These are phyloP conservation scores for Camptogramma bilineatum DNA, from an alignment of 2,888 invertebrate species.

Conservation along the genomic window DNA sequence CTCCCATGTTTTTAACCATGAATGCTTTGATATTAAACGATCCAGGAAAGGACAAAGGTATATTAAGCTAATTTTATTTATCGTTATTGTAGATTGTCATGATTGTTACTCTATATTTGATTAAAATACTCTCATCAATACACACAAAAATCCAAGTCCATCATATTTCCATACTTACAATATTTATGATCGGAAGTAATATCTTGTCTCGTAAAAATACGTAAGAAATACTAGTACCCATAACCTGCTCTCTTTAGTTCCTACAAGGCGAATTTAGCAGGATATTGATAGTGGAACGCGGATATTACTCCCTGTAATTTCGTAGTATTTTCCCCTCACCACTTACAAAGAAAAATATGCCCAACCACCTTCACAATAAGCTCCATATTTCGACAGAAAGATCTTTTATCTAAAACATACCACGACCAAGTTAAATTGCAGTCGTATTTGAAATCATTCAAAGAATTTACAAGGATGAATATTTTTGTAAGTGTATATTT, in stretches of 20 bases:
- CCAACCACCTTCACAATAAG: not conserved
- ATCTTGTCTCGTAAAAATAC: not conserved
- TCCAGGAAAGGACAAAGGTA: too few species aligned
- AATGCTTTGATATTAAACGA: too few species aligned
- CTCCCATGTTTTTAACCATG: too few species aligned
- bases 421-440: constrained; percentile 20
- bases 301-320: constrained; percentile 12
- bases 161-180: not conserved
- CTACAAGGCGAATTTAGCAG: constrained; percentile 18
- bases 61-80: too few species aligned
- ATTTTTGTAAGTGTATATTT: constrained; percentile 23
- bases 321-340: constrained; percentile 7
- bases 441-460: constrained; percentile 8
- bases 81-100: too few species aligned
- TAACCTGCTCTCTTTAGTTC: constrained; percentile 19
- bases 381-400: not conserved
- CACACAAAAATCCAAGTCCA: not conserved
- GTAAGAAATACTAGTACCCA: not conserved
- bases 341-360: constrained; percentile 1
- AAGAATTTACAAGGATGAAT: not conserved
- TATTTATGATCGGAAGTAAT: not conserved
- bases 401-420: not conserved
- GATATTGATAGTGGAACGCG: constrained; percentile 11
- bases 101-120: too few species aligned
- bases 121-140: too few species aligned